A percentile compares a stretch with the other conserved stretches of the same genome.
These are phyloP conservation scores for Tychaedon coryphoeus DNA, from an alignment of 2,113 vertebrate species.

Conservation along the genomic window DNA sequence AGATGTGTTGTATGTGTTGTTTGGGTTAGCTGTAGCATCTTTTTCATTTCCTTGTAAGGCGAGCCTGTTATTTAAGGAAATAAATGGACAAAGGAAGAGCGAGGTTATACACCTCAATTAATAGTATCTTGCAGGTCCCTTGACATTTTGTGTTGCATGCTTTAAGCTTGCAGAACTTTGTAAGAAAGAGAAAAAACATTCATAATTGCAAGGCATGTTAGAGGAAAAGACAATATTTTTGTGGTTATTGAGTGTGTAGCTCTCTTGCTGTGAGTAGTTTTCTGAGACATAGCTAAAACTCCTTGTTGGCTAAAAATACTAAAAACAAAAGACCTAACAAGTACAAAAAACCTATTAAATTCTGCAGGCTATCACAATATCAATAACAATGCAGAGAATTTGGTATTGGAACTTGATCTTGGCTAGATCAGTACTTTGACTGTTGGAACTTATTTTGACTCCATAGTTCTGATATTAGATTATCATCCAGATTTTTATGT, in stretches of 20 bases:
- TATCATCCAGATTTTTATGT: neutral
- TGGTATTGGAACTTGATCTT: neutral
- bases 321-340: accelerated
- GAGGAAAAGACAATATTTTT: neutral
- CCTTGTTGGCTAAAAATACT: neutral
- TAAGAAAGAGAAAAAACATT: neutral
- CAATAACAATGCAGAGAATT: neutral
- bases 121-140: neutral
- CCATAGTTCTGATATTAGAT: neutral
- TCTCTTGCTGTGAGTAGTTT: neutral
- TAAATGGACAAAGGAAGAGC: constrained; percentile 15
- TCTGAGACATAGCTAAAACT: neutral
- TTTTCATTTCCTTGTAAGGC: constrained; percentile 18
- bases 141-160: neutral
- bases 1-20: constrained; percentile 11
- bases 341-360: neutral
- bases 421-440: neutral
- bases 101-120: constrained; percentile 41
- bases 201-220: neutral
- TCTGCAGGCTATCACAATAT: neutral
- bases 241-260: neutral
- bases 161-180: neutral
- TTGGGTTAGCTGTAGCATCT: neutral
- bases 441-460: accelerated
- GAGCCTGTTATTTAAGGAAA: constrained; percentile 39